Conservation (phyloP, 2,888 invertebrate species). For the Sarcophaga rosellei region DNA sequence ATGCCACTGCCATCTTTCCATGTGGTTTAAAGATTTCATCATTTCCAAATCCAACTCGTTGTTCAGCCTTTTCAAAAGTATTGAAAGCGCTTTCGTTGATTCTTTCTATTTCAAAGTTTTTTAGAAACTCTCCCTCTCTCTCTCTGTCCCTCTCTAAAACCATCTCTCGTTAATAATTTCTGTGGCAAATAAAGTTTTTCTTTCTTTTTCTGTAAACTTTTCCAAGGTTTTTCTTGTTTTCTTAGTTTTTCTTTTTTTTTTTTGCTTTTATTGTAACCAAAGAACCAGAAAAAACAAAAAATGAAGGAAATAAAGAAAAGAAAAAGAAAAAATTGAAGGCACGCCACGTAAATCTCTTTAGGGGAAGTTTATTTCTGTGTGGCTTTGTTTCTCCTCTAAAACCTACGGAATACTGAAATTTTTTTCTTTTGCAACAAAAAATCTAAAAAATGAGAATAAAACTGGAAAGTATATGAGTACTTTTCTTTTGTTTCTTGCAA, state of each 20-base stretch:
- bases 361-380: slow-evolving; percentile 24
- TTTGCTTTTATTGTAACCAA: slow-evolving; percentile 3
- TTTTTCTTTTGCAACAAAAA: not conserved
- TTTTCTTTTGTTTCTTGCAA: slow-evolving; percentile 19
- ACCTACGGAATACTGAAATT: not conserved
- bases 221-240: slow-evolving; percentile 17
- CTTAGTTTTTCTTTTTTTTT: not conserved
- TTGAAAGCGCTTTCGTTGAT: too few relatives aligned
- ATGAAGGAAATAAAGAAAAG: too few relatives aligned
- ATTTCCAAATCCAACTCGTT: too few relatives aligned
- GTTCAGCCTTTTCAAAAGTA: too few relatives aligned
- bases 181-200: not conserved
- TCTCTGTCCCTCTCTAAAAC: not conserved
- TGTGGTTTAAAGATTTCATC: too few relatives aligned
- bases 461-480: not conserved
- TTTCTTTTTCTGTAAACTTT: not conserved
- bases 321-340: too few relatives aligned
- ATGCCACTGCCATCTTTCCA: too few relatives aligned
- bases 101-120: too few relatives aligned
- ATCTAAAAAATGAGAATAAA: not conserved
- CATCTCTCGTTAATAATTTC: not conserved
- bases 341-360: slow-evolving; percentile 1
- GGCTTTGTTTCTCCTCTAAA: not conserved
- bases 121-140: not conserved
- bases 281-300: not conserved